These are phyloP conservation scores for Etheostoma cragini DNA, from an alignment of 2,113 vertebrate genomes.

Conservation along the genomic window DNA sequence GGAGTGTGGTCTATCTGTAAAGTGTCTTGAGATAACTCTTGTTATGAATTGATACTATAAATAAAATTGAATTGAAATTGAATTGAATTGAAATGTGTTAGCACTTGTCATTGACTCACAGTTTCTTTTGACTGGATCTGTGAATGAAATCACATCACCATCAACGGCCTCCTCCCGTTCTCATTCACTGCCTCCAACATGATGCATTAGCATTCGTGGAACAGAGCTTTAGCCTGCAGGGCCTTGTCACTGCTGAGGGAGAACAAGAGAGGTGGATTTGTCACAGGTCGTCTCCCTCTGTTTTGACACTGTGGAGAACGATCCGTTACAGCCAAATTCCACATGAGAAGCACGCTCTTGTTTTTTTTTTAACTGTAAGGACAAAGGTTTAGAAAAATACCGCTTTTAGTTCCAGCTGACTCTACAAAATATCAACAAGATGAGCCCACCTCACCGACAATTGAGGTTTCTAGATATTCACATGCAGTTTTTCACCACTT, in stretches of 20 bases:
- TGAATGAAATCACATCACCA: slow-evolving; percentile 10
- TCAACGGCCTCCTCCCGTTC: background rate
- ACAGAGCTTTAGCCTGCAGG: slow-evolving; percentile 28
- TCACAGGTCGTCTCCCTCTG: slow-evolving; percentile 24
- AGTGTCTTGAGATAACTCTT: no score
- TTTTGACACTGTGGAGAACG: slow-evolving; percentile 16
- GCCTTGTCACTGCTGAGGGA: slow-evolving; percentile 30
- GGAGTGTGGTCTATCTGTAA: no score
- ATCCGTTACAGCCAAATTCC: background rate
- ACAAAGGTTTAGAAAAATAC: slow-evolving; percentile 32
- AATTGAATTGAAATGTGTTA: slow-evolving; percentile 3
- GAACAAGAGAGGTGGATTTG: slow-evolving; percentile 47
- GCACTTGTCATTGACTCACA: background rate
- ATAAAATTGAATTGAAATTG: no score
- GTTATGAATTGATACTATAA: no score
- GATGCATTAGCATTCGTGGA: slow-evolving; percentile 37
- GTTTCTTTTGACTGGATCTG: slow-evolving; percentile 16
- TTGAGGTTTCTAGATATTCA: slow-evolving; percentile 24
- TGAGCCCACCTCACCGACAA: slow-evolving; percentile 18
- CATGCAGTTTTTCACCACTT: slow-evolving; percentile 11
- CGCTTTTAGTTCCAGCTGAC: slow-evolving; percentile 20
- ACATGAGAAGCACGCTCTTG: background rate
- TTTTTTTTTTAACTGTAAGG: slow-evolving; percentile 1
- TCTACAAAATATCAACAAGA: slow-evolving; percentile 44
- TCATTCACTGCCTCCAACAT: slow-evolving; percentile 31